phyloP scores from a whole-genome alignment of 2,797 vertebrate genomes.

The Clarias laeviceps region DNA sequence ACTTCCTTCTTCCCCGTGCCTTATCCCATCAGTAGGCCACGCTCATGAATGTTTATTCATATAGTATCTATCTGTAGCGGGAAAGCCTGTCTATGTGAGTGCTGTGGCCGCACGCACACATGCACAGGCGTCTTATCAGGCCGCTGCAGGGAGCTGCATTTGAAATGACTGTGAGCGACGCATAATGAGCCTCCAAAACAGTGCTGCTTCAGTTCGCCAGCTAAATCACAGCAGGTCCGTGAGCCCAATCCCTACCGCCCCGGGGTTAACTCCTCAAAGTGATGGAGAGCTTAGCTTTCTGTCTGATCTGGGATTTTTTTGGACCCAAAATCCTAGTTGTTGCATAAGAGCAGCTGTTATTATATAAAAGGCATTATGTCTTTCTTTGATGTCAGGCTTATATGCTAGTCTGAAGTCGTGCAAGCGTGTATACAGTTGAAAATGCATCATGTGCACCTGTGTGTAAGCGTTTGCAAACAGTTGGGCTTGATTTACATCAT shows the following conservation, averaged over 20 bases:
- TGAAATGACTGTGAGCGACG: slow-evolving; percentile 65
- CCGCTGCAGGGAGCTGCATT: slow-evolving; percentile 68
- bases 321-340: background rate
- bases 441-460: slow-evolving; percentile 19
- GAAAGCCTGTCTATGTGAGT: slow-evolving; percentile 61
- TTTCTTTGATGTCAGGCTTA: slow-evolving; percentile 56
- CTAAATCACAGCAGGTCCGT: slow-evolving; percentile 72
- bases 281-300: slow-evolving; percentile 51
- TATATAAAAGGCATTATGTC: slow-evolving; percentile 44
- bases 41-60: slow-evolving; percentile 48
- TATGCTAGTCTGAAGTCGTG: slow-evolving; percentile 11
- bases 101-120: slow-evolving; percentile 56
- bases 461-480: slow-evolving; percentile 14
- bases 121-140: slow-evolving; percentile 68
- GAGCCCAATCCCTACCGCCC: slow-evolving; percentile 66
- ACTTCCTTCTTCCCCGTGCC: slow-evolving; percentile 16
- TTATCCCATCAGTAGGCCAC: slow-evolving; percentile 25
- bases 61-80: slow-evolving; percentile 58
- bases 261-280: slow-evolving; percentile 63
- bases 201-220: slow-evolving; percentile 68
- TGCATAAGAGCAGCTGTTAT: slow-evolving; percentile 33
- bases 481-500: slow-evolving; percentile 23
- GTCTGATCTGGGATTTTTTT: slow-evolving; percentile 35
- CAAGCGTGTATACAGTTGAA: background rate
- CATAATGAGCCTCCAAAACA: slow-evolving; percentile 64